Conservation (phyloP, 1,140 invertebrate genomes). For the Papilio machaon region DNA sequence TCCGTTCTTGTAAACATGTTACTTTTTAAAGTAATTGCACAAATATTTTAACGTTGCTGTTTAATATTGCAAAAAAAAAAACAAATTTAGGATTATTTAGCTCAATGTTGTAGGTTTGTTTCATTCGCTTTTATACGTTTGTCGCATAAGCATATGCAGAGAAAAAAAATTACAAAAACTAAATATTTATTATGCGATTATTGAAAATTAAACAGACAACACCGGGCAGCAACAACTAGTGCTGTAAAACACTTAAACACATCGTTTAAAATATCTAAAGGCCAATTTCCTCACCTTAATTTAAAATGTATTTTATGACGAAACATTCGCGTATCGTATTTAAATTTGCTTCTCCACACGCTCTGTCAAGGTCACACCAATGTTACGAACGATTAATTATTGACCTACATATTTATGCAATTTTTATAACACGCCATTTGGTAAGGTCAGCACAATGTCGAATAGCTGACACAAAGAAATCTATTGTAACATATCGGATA, state of each 20-base stretch:
- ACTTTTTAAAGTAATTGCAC: slow-evolving; percentile 8
- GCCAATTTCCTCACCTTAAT: slow-evolving; percentile 4
- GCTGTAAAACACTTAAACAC: neutral
- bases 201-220: neutral
- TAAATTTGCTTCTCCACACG: slow-evolving; percentile 3
- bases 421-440: slow-evolving; percentile 28
- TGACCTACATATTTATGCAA: slow-evolving; percentile 33
- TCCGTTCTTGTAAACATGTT: slow-evolving; percentile 39
- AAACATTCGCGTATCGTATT: neutral
- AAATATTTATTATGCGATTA: neutral
- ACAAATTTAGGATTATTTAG: neutral
- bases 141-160: neutral
- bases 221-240: neutral
- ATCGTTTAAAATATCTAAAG: neutral
- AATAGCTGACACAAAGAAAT: slow-evolving; percentile 39
- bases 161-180: neutral
- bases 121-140: neutral
- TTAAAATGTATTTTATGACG: neutral
- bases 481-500: slow-evolving; percentile 23
- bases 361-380: slow-evolving; percentile 20
- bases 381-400: slow-evolving; percentile 19
- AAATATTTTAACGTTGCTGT: neutral
- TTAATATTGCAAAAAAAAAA: neutral
- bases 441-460: slow-evolving; percentile 27
- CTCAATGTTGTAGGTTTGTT: neutral